These are phyloP conservation scores for Ophion costatus DNA, from an alignment of 2,888 invertebrate species.

Conservation along the genomic window DNA sequence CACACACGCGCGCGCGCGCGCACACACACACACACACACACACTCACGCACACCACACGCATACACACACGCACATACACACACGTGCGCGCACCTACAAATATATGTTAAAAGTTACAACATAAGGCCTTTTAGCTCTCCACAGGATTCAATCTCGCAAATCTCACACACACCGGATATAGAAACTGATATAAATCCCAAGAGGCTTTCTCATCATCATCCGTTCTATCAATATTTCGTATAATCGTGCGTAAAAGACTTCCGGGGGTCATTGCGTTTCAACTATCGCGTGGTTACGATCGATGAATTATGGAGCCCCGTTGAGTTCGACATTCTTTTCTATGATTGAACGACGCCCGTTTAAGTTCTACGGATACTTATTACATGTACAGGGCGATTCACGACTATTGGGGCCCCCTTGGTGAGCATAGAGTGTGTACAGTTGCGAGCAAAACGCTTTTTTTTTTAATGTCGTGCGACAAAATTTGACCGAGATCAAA, in stretches of 20 bases:
- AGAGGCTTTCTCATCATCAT: constrained; percentile 20
- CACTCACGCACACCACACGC: too few relatives aligned
- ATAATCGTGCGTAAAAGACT: constrained; percentile 22
- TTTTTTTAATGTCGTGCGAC: too few relatives aligned
- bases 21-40: too few relatives aligned
- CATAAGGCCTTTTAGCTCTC: constrained; percentile 32
- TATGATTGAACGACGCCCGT: too few relatives aligned
- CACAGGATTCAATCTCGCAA: constrained; percentile 28
- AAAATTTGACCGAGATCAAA: too few relatives aligned
- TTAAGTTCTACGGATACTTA: too few relatives aligned
- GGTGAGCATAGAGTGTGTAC: too few relatives aligned
- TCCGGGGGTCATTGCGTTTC: not conserved
- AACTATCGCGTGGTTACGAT: not conserved
- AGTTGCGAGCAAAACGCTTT: too few relatives aligned
- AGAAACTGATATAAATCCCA: constrained; percentile 30
- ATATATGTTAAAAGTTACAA: constrained; percentile 8
- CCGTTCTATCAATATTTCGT: constrained; percentile 47
- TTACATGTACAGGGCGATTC: too few relatives aligned
- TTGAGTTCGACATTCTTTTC: too few relatives aligned
- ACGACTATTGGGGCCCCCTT: too few relatives aligned
- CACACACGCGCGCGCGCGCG: too few relatives aligned
- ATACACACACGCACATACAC: not conserved
- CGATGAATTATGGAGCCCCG: not conserved
- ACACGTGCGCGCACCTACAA: not conserved
- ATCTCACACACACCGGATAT: constrained; percentile 26